Evolutionary conservation across 1,140 invertebrate species (phyloP).

Genomic region (Bombus turneri): DNA sequence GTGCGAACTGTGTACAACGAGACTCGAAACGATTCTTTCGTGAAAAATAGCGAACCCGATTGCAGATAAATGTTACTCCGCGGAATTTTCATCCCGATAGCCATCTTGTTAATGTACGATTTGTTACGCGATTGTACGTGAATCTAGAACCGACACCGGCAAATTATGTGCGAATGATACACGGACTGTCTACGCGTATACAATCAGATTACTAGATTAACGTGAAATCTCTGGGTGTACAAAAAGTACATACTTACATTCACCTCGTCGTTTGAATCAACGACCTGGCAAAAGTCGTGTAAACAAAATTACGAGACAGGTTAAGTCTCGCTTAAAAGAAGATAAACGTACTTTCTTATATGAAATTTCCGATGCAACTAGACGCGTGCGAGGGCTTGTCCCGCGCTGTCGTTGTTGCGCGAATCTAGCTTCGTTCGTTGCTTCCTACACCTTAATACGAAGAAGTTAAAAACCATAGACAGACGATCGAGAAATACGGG

Average conservation of each 20-base stretch:
- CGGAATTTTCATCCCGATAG: conserved; percentile 20
- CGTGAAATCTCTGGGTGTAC: not conserved
- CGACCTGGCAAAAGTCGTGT: not conserved
- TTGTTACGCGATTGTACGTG: conserved; percentile 2
- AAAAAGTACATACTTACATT: not conserved
- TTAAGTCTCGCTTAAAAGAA: not conserved
- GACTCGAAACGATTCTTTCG: conserved; percentile 7
- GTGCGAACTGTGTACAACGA: not conserved
- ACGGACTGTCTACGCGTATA: not conserved
- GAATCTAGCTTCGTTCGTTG: too few relatives aligned
- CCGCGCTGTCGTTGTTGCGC: too few relatives aligned
- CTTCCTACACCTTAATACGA: too few relatives aligned
- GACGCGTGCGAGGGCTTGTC: too few relatives aligned
- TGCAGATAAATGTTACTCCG: not conserved
- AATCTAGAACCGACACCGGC: not conserved
- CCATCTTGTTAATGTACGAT: conserved; percentile 3
- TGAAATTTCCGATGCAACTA: too few relatives aligned
- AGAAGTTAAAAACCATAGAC: not conserved
- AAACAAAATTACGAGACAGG: not conserved
- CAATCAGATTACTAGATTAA: not conserved
- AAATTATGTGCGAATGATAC: conserved; percentile 33
- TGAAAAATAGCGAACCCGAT: conserved; percentile 21
- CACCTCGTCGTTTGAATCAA: not conserved
- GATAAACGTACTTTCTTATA: not conserved
- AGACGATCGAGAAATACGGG: not conserved